Evolutionary conservation across 2,797 vertebrate species (phyloP), one percentile per base, ranked within the genome.

Genomic region (Siniperca obscura): DNA sequence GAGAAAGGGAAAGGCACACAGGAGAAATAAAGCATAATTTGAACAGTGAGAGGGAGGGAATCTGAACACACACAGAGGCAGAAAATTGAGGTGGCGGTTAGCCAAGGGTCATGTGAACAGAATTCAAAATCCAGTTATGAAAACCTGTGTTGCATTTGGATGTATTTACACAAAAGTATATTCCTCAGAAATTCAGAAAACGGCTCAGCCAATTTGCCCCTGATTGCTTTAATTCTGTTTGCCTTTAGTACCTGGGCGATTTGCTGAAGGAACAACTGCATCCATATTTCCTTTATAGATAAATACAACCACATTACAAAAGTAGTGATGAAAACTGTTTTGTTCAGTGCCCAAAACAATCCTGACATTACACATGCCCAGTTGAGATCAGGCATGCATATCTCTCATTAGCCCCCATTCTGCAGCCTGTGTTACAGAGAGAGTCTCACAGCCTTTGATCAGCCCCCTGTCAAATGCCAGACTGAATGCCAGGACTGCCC

Each of bases 371-470:
- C 81, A 74, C 78, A 87, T 80, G 79, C 61, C 50, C 76, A 27
- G 72, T 88, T 76, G 50, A 70, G 83, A 78, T 73, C 75, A 85
- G 80, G 78, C 84, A 86, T 88, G 81, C 84, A 74, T 57, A 52
- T 67, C 76, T 82, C 78, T 77, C 86, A 86, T 87, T 76, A 89
- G 83, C 42, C 74, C 74, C 74, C 78, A 48, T 70, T 81, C 78
- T 74, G 61, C 78, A 74, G 85, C 78, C 83, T 69, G 79, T 72
- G 65, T 55, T 77, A 68, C 71, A 80, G 65, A 57, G 77, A 76
- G 40, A 74, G 83, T 72, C 76, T 77, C 17, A 52, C 83, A 70
- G 83, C 57, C 86, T 92, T 91, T 93, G 84, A 93, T 93, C 85
- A 88, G 70, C 75, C 77, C 85, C 55, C 82, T 83, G 86, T 90